Base-by-base conservation (phyloP, 2,888 invertebrate genomes). In the Athetis lepigone region DNA sequence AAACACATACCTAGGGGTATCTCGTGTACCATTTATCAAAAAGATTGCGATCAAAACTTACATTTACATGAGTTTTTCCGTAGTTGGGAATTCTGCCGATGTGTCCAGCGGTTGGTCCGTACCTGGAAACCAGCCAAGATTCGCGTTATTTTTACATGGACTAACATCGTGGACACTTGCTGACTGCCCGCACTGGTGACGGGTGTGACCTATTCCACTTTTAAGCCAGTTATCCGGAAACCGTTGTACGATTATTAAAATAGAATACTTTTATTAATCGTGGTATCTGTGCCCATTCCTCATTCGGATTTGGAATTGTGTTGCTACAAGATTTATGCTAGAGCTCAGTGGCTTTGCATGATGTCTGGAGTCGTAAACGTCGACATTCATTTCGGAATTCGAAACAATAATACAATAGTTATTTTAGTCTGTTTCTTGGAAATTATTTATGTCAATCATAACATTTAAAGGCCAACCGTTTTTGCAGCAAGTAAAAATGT, bases 71-170 rank as follows among this genome's bases (percentile, higher is more conserved):
- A 70, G 93, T 90, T 89, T 88, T 94, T 82, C 95, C 94, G 85
- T 81, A 95, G 91, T 90, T 92, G 78, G 95, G 95, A 83, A 95
- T 95, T 86, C 95, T 92, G 80, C 95, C 94, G 83, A 90, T 79
- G 87, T 95, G 93, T 79, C 94, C 94, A 82, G 88, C 81, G 77
- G 85, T 81, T 66, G 92, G 87, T 73, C 91, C 93, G 87, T 89
- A 93, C 86, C 95, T 95, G 95, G 94, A 95, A 91, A 59, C 61
- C 64, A 67, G 93, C 95, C 95, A 95, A 93, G 71, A 70, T 79
- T 79, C 70, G 64, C 82, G 90, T 93, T 94, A 94, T 93, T 93
- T 94, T 91, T 90, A 89, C 85, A 69, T 83, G 61, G 70, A 75
- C 78, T 83, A 84, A 85, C 87, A 86, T 73, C 78, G 76, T 77